phyloP scores from a whole-genome alignment of 2,797 vertebrate species.

The Scleropages formosus region DNA sequence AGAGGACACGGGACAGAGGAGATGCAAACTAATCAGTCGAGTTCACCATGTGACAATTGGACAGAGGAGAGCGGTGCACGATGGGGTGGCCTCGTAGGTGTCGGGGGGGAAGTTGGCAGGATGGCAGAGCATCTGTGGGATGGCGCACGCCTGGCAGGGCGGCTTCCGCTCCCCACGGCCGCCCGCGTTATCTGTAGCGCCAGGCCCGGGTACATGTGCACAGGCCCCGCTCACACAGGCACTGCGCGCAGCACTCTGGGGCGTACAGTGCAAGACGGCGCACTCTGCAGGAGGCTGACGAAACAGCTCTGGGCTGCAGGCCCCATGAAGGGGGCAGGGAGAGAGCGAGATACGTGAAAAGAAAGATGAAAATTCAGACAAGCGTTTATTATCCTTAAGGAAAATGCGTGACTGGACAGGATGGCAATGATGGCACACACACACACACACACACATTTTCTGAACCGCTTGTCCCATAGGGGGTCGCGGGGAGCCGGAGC shows the following conservation, averaged over 20 bases:
- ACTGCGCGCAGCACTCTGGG: background rate
- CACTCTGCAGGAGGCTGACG: background rate
- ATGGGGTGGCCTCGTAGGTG: too few relatives aligned
- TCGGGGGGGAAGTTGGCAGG: too few relatives aligned
- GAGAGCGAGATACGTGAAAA: background rate
- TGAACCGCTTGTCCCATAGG: too few relatives aligned
- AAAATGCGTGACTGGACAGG: background rate
- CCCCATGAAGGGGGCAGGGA: background rate
- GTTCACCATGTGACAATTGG: too few relatives aligned
- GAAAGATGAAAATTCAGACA: background rate
- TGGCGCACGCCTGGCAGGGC: too few relatives aligned
- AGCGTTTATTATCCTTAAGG: background rate
- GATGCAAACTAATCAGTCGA: too few relatives aligned
- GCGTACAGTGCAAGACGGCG: too few relatives aligned
- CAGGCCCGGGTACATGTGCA: constrained; percentile 1
- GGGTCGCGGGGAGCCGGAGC: too few relatives aligned
- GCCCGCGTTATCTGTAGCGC: constrained; percentile 10
- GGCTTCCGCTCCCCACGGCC: background rate
- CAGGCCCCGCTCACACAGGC: background rate
- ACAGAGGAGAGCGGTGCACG: too few relatives aligned
- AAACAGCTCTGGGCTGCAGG: background rate
- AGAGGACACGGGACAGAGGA: too few relatives aligned
- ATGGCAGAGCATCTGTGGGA: too few relatives aligned
- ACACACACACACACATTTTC: too few relatives aligned
- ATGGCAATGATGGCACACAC: background rate